A percentile compares a stretch with the other conserved stretches of the same genome.
These are phyloP conservation scores for Pangasianodon hypophthalmus DNA, from an alignment of 2,113 vertebrate genomes.

Conservation along the genomic window DNA sequence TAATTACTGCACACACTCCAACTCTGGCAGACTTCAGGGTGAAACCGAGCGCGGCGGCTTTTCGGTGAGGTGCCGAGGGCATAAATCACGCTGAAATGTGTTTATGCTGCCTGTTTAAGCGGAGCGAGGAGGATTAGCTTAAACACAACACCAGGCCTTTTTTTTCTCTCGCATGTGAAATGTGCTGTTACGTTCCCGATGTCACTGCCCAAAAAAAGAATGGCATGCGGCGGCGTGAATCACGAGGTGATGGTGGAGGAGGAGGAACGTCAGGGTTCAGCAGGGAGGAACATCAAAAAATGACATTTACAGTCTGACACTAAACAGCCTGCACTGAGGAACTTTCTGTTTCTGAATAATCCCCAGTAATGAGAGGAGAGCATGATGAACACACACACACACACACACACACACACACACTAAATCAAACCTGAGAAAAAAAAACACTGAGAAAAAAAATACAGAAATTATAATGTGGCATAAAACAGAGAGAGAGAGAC, in stretches of 20 bases:
- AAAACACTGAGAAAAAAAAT: too few relatives aligned
- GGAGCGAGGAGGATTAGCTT: constrained; percentile 48
- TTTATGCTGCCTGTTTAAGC: constrained; percentile 60
- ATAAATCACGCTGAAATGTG: constrained; percentile 66
- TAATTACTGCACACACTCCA: constrained; percentile 65
- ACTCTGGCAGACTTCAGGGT: constrained; percentile 76
- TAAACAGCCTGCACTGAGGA: neutral
- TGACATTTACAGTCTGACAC: constrained; percentile 11
- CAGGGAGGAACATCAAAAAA: neutral
- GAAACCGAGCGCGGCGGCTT: constrained; percentile 50
- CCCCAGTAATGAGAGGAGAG: neutral
- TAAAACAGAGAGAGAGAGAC: neutral
- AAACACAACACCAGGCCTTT: constrained; percentile 38
- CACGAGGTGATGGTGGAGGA: neutral
- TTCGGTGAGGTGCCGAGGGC: constrained; percentile 49
- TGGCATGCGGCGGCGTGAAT: constrained; percentile 27
- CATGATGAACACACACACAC: neutral
- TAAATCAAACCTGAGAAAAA: neutral
- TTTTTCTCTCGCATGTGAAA: constrained; percentile 43
- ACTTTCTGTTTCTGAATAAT: neutral
- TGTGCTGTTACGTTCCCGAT: constrained; percentile 51
- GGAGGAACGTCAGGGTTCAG: constrained; percentile 5
- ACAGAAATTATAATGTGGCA: too few relatives aligned
- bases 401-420: neutral
- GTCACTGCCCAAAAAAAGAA: constrained; percentile 50